These are phyloP conservation scores for Troides helena DNA, from an alignment of 2,888 invertebrate genomes.

Conservation along the genomic window DNA sequence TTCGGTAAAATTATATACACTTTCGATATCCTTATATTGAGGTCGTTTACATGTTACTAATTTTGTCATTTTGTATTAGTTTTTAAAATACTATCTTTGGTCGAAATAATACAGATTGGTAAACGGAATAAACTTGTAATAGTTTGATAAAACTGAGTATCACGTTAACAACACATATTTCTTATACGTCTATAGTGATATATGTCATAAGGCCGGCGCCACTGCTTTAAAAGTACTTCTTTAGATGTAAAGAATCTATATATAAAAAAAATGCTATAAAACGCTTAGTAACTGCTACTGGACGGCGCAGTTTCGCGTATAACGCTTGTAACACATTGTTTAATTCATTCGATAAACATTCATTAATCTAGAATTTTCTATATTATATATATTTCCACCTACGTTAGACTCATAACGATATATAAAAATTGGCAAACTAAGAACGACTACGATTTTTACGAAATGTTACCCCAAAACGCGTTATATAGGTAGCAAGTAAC, in stretches of 20 bases:
- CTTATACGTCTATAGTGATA: neutral
- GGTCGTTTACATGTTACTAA: neutral
- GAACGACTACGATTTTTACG: too few species aligned
- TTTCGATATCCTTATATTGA: neutral
- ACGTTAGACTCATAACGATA: too few species aligned
- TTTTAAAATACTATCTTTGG: neutral
- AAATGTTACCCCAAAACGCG: too few species aligned
- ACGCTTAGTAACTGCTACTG: neutral
- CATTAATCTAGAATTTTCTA: neutral
- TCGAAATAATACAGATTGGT: too few species aligned
- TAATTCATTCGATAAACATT: neutral
- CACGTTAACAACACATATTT: neutral
- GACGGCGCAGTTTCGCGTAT: neutral
- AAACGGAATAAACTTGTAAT: too few species aligned
- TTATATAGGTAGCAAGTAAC: too few species aligned
- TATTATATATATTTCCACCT: too few species aligned
- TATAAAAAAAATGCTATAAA: neutral
- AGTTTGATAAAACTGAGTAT: neutral
- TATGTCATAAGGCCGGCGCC: neutral
- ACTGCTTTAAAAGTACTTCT: neutral
- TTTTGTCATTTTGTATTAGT: neutral
- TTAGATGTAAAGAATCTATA: neutral
- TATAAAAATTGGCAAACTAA: too few species aligned
- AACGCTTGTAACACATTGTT: neutral
- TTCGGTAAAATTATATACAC: neutral